Evolutionary conservation across 2,113 vertebrate species (phyloP).

Genomic region (Heptranchias perlo): DNA sequence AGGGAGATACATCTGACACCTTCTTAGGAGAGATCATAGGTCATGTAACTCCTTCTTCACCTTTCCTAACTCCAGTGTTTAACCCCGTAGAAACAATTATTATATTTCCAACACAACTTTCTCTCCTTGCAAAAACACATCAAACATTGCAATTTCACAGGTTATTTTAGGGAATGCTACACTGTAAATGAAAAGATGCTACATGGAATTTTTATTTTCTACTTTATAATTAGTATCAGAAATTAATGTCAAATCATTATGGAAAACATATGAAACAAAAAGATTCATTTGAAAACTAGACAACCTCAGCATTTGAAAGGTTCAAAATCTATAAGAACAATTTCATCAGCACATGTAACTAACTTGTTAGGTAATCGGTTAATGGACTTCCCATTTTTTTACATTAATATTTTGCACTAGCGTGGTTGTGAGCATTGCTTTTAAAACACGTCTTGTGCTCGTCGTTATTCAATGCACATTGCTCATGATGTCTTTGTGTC

Average conservation of each 20-base stretch:
- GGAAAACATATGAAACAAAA: neutral
- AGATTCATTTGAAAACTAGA: neutral
- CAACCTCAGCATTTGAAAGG: neutral
- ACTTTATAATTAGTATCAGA: neutral
- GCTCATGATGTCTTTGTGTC: too few relatives aligned
- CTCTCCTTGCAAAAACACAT: neutral
- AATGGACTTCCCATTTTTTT: too few relatives aligned
- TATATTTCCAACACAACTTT: neutral
- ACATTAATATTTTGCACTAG: neutral
- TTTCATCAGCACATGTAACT: too few relatives aligned
- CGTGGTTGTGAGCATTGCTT: neutral
- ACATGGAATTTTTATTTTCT: neutral
- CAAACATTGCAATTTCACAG: neutral
- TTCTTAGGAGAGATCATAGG: slow-evolving; percentile 14
- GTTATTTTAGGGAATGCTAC: neutral
- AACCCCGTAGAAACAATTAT: neutral
- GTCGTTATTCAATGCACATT: too few relatives aligned
- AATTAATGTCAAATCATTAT: neutral
- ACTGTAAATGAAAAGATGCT: neutral
- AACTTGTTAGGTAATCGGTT: too few relatives aligned
- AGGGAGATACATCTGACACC: slow-evolving; percentile 18
- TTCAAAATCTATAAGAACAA: neutral
- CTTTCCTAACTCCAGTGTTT: neutral
- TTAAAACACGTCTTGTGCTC: neutral
- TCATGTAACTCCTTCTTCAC: slow-evolving; percentile 21